phyloP scores from a whole-genome alignment of 2,797 vertebrate genomes.

The Pseudocheirus occidentalis region DNA sequence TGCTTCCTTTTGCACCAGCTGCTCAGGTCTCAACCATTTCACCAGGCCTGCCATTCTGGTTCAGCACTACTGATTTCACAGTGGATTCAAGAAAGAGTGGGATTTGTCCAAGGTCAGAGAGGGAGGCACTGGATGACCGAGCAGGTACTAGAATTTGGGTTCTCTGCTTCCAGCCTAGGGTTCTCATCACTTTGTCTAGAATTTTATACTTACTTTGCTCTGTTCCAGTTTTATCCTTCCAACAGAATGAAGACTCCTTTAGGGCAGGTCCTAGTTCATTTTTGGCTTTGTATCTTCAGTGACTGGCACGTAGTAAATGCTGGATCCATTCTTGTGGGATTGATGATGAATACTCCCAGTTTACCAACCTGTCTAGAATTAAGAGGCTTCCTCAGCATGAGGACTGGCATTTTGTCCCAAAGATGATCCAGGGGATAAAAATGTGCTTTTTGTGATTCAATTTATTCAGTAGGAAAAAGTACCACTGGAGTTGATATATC shows the following conservation, averaged over 20 bases:
- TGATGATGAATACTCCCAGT: background rate
- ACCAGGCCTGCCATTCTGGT: background rate
- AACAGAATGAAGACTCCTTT: background rate
- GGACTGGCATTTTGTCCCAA: slow-evolving; percentile 21
- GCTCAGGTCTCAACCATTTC: background rate
- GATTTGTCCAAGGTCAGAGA: background rate
- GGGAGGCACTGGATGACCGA: background rate
- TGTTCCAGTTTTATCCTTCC: background rate
- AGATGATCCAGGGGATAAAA: slow-evolving; percentile 51
- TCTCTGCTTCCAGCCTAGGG: background rate
- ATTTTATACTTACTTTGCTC: background rate
- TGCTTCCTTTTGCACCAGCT: too few species aligned
- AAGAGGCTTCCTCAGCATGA: slow-evolving; percentile 41
- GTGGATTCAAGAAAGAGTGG: background rate
- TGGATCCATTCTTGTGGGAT: background rate
- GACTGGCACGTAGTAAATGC: background rate
- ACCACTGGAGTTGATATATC: slow-evolving; percentile 65
- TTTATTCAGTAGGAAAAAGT: slow-evolving; percentile 57
- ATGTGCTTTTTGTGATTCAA: slow-evolving; percentile 41
- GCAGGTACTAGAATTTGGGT: background rate
- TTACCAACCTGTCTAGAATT: slow-evolving; percentile 35
- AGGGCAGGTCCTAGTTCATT: background rate
- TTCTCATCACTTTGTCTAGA: background rate
- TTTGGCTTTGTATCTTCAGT: background rate
- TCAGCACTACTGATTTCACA: background rate